Base-by-base conservation (phyloP, 2,113 vertebrate genomes). In the Cathartes aura region DNA sequence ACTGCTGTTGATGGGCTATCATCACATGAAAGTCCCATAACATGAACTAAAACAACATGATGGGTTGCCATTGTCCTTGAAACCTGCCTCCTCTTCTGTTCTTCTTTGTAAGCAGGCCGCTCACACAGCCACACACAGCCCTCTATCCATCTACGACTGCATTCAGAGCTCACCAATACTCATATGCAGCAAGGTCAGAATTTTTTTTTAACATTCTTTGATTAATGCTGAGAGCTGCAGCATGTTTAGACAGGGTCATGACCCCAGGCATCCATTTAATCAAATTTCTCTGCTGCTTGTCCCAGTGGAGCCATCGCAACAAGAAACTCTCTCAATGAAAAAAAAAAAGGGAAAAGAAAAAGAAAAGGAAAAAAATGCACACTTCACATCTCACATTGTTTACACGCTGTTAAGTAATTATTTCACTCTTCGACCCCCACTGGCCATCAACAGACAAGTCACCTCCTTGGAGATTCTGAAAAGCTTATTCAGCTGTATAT, bases 241-340 rank as follows among this genome's bases (percentile, higher is more conserved):
- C 98, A 97, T 98, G 98, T 98, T 99, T 98, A 99, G 98, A 99
- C 98, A 98, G 98, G 99, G 98, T 99, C 98, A 16, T 59, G 98
- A 99, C 98, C 98, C 91, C 97, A 98, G 98, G 98, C 98, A 98
- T 98, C 98, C 98, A 99, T 99, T 99, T 99, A 99, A 99, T 99
- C 98, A 99, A 99, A 99, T 99, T 98, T 99, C 98, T 99, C 98
- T 98, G 98, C 98, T 98, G 97, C 97, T 87, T 98, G 97, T 98
- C 99, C 98, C 98, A 98, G 96, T 94, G 98, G 98, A 98, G 97
- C 97, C 97, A 98, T 98, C 92, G 43, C 97, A 97, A 98, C 93
- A 98, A 98, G 98, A 98, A 98, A 98, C 94, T 98, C 97, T 98
- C 97, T 98, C 97, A 98, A 98, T 98, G 98, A 98, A 98, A 97